A percentile compares a stretch with the other conserved stretches of the same genome.
These are phyloP conservation scores for Formicarius rufipectus DNA, from an alignment of 2,113 vertebrate species.

Conservation along the genomic window DNA sequence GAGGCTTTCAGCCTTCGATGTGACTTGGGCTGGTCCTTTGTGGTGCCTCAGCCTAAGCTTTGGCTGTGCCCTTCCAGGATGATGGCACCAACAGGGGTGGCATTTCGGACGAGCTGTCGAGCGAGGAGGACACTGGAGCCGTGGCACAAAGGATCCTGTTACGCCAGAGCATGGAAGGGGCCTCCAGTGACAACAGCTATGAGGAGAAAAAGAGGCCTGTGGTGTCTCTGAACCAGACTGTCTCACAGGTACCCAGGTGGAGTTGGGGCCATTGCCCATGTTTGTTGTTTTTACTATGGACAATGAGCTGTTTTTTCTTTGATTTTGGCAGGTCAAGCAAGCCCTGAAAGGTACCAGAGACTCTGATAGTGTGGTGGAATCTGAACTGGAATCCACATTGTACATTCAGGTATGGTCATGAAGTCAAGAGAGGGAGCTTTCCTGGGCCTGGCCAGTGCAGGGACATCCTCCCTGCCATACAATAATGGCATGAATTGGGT, in stretches of 20 bases:
- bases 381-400: constrained; percentile 72
- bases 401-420: constrained; percentile 71
- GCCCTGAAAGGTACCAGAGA: constrained; percentile 66
- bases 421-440: neutral
- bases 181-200: constrained; percentile 69
- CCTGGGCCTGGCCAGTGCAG: neutral
- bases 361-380: constrained; percentile 78
- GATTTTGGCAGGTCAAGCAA: constrained; percentile 54
- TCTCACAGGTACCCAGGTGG: constrained; percentile 63
- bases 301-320: neutral
- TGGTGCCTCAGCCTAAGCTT: neutral
- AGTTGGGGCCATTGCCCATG: neutral
- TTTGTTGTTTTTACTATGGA: neutral
- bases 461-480: neutral
- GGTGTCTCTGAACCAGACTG: constrained; percentile 58
- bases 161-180: constrained; percentile 63
- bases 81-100: constrained; percentile 63
- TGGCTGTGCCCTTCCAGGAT: constrained; percentile 61
- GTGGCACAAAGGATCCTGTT: constrained; percentile 45
- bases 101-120: constrained; percentile 89
- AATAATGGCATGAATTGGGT: neutral
- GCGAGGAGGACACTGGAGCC: constrained; percentile 84
- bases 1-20: neutral
- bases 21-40: neutral
- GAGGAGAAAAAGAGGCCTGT: constrained; percentile 71